These are phyloP conservation scores for Tetrax tetrax DNA, from an alignment of 2,113 vertebrate species.

Conservation along the genomic window DNA sequence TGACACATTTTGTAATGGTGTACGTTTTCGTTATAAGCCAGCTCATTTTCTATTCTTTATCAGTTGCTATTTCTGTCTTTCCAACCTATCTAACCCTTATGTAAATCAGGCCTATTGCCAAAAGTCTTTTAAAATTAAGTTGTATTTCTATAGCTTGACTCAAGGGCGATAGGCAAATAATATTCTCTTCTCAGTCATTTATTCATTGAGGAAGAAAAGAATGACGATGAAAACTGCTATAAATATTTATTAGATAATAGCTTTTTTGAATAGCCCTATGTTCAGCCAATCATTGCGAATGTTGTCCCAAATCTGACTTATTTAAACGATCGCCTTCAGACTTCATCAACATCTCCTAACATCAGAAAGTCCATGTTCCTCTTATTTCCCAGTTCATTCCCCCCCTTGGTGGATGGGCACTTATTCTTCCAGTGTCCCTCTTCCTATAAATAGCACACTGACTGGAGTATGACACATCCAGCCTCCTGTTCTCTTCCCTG, in stretches of 20 bases:
- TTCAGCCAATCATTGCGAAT: background rate
- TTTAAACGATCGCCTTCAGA: no score
- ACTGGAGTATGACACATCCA: no score
- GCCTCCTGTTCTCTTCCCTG: no score
- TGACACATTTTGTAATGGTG: background rate
- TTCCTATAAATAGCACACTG: no score
- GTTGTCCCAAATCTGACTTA: background rate
- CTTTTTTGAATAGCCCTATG: background rate
- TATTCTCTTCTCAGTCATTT: background rate
- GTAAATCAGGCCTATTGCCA: background rate
- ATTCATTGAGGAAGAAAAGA: background rate
- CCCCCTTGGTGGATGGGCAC: no score
- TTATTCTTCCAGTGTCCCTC: no score
- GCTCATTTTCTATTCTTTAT: background rate
- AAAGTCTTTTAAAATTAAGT: constrained; percentile 4
- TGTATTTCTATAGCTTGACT: background rate
- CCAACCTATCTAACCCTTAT: background rate
- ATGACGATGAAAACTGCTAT: background rate
- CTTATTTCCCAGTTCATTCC: no score
- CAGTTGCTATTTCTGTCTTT: background rate
- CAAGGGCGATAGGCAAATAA: background rate
- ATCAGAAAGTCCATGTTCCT: no score
- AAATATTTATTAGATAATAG: background rate
- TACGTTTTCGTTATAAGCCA: background rate
- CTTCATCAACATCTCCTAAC: no score